Evolutionary conservation across 1,140 invertebrate species (phyloP), one percentile per base, ranked within the genome.

Genomic region (Pseudomyrmex sp.): DNA sequence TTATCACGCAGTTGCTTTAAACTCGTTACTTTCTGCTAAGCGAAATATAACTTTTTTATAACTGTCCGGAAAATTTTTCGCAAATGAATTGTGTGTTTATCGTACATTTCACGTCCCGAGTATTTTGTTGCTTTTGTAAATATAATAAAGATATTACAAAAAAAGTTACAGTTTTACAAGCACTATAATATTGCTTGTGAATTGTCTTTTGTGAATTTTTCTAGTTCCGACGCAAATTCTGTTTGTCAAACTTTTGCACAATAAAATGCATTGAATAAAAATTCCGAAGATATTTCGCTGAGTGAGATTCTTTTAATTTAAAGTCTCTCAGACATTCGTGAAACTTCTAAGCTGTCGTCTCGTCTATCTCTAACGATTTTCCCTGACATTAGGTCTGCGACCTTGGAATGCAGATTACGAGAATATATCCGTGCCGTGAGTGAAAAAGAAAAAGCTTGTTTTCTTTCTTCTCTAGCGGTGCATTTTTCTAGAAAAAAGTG

Each of bases 381-480:
- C 7, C 44, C 66, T n/a, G 23, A 26, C 44, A 59, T 80, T 70
- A 80, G 66, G 0, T 35, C 66, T 15, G 44, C 76, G 76, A 80
- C 54, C 66, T 80, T 80, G 76, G 76, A 80, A 80, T 80, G 76
- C n/a, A 15, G 54, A 80, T 72, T 80, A 80, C 61, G 69, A 80
- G 65, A 80, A 80, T 80, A 70, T 80, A 44, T 80, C 44, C 35
- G 65, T 18, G 18, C n/a, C 23, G 5, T 35, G 35, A 35, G 5
- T 35, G 35, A 35, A 7, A 35, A 9, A 23, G 20, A 23, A 26
- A 13, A 58, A 56, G 7, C 15, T 20, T 12, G 52, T 59, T n/a
- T 20, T 58, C 50, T 73, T 20, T 61, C 48, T 44, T 26, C 13
- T 23, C 50, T 48, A 26, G 35, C 26, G 20, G 12, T 50, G 56